Evolutionary conservation across 2,888 invertebrate species (phyloP).

Genomic region (Timema cristinae): DNA sequence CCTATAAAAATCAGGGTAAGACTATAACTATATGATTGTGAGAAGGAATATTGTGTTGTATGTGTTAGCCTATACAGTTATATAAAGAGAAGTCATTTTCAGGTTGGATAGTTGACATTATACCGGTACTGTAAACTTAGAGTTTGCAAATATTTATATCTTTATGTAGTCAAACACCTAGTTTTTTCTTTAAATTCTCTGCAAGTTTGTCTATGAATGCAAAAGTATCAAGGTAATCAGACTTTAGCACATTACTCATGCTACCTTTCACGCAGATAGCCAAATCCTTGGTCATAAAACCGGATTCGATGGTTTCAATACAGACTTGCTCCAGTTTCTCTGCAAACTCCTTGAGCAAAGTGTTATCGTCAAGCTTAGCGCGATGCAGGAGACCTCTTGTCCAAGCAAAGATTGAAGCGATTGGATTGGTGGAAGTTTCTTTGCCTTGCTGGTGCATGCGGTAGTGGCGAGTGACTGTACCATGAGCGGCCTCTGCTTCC

Average conservation of each 20-base stretch:
- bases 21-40: no score
- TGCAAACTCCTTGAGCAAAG: slow-evolving; percentile 72
- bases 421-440: slow-evolving; percentile 98
- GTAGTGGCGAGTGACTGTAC: slow-evolving; percentile 91
- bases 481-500: slow-evolving; percentile 97
- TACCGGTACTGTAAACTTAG: no score
- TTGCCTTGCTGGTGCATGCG: slow-evolving; percentile 88
- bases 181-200: slow-evolving; percentile 71
- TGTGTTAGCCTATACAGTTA: no score
- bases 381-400: slow-evolving; percentile 89
- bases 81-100: no score
- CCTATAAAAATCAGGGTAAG: no score
- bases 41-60: no score
- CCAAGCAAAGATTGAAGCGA: slow-evolving; percentile 99
- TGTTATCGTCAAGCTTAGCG: slow-evolving; percentile 88
- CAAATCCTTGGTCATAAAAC: slow-evolving; percentile 96
- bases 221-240: slow-evolving; percentile 94
- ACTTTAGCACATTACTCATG: slow-evolving; percentile 67
- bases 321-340: slow-evolving; percentile 85
- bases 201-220: slow-evolving; percentile 95
- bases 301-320: slow-evolving; percentile 90
- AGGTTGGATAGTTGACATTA: no score
- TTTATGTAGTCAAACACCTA: slow-evolving; percentile 52
- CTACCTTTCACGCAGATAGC: slow-evolving; percentile 94
- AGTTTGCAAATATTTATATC: not conserved